These are phyloP conservation scores for Ameiurus melas DNA, from an alignment of 2,113 vertebrate genomes.

Conservation along the genomic window DNA sequence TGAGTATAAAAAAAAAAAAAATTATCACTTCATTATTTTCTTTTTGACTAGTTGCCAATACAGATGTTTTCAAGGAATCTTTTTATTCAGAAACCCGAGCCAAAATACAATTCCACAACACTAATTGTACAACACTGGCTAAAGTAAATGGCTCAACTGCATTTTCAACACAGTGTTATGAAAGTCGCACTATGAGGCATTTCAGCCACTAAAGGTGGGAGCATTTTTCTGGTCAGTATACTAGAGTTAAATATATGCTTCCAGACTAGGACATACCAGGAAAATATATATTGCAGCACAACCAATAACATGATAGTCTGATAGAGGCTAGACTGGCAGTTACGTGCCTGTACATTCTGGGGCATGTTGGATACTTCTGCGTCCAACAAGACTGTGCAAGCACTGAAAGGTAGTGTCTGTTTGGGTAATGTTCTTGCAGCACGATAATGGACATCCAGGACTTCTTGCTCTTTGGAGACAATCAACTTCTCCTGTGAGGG, in stretches of 20 bases:
- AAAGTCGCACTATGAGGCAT: neutral
- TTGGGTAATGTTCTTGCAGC: conserved; percentile 95
- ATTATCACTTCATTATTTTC: neutral
- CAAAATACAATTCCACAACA: neutral
- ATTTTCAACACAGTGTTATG: neutral
- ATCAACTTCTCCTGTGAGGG: conserved; percentile 90
- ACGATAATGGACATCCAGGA: conserved; percentile 93
- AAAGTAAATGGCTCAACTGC: neutral
- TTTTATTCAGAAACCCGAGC: neutral
- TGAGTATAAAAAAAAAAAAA: neutral
- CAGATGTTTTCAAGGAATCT: neutral
- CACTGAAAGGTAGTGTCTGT: conserved; percentile 96
- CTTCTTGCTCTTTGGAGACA: conserved; percentile 97
- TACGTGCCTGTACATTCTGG: conserved; percentile 87
- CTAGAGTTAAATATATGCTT: neutral
- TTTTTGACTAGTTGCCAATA: neutral
- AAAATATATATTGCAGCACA: neutral
- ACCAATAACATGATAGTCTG: neutral
- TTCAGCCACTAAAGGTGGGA: neutral
- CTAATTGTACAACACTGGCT: neutral
- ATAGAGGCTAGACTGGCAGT: neutral
- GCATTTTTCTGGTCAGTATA: neutral
- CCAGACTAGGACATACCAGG: neutral
- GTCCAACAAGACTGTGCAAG: conserved; percentile 93
- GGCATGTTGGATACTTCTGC: conserved; percentile 97